phyloP scores from a whole-genome alignment of 2,113 vertebrate species.

The Picathartes gymnocephalus region DNA sequence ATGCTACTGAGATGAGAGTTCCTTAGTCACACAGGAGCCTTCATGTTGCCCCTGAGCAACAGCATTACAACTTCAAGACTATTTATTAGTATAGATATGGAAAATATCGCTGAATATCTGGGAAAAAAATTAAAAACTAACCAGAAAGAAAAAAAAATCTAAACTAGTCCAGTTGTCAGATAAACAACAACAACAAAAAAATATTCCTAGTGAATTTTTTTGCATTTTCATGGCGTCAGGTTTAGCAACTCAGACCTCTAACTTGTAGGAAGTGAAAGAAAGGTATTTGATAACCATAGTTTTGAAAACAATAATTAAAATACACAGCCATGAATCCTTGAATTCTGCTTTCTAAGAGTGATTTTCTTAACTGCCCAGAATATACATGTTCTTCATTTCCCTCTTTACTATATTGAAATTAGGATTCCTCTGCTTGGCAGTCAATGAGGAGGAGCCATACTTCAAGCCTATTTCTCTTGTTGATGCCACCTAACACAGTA shows the following conservation, averaged over 20 bases:
- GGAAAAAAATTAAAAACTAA: background rate
- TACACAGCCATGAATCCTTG: background rate
- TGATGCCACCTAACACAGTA: background rate
- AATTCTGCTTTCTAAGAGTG: background rate
- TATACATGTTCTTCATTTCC: background rate
- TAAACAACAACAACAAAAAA: background rate
- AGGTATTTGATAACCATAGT: background rate
- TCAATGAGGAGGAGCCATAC: background rate
- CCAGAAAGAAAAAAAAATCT: background rate
- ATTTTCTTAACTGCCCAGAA: background rate
- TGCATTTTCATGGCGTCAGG: background rate
- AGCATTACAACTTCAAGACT: background rate
- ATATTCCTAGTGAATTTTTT: background rate
- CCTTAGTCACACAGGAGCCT: background rate
- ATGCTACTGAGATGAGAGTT: background rate
- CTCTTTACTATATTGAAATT: background rate
- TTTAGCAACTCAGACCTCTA: background rate
- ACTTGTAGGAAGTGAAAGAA: background rate
- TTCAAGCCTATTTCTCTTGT: background rate
- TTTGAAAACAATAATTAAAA: conserved; percentile 15
- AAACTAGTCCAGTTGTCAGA: background rate
- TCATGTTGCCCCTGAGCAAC: background rate
- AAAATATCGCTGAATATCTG: background rate
- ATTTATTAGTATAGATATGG: background rate
- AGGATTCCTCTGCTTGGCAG: background rate